A percentile compares a stretch with the other conserved stretches of the same genome.
Evolutionary conservation across 2,888 invertebrate species (phyloP).

Genomic region (Eupithecia subfuscata): DNA sequence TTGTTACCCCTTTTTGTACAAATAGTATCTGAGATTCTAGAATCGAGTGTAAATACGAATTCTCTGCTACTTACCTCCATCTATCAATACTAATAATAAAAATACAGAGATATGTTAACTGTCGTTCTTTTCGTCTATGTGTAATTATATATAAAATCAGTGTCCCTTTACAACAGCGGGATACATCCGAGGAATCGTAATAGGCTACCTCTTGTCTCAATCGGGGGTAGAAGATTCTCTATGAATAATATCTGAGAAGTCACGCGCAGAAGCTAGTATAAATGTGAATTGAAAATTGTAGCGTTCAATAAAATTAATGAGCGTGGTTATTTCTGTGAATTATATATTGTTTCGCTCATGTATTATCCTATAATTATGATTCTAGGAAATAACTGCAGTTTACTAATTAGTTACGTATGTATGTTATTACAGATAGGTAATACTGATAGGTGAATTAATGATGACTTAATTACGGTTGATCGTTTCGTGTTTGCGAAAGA

Average conservation of each 20-base stretch:
- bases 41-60: too few relatives aligned
- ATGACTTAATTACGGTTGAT: neutral
- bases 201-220: neutral
- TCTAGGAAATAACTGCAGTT: neutral
- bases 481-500: too few relatives aligned
- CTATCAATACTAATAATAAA: neutral
- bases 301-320: neutral
- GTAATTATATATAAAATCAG: too few relatives aligned
- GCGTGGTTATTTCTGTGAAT: neutral
- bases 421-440: neutral
- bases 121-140: neutral
- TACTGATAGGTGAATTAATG: neutral
- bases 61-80: too few relatives aligned
- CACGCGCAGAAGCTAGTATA: neutral
- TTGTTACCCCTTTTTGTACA: too few relatives aligned
- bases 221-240: neutral
- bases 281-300: neutral
- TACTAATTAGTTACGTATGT: neutral
- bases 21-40: too few relatives aligned
- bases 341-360: neutral
- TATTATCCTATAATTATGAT: neutral
- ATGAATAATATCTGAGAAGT: neutral
- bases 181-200: neutral
- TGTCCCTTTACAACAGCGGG: neutral
- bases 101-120: neutral